phyloP scores from a whole-genome alignment of 2,113 vertebrate species.

The Fulmarus glacialis region DNA sequence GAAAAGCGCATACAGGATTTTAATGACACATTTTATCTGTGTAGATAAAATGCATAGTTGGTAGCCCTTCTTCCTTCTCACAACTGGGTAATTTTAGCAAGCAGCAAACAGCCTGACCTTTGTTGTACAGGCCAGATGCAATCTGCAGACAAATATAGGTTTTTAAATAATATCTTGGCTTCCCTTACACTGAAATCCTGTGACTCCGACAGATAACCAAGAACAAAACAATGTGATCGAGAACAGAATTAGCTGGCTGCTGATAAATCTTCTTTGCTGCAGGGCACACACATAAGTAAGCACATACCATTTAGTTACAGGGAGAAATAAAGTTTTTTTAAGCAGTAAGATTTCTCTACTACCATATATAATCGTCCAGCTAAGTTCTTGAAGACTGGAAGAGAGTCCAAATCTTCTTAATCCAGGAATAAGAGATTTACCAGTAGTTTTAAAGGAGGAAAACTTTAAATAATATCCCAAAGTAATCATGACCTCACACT shows the following conservation, averaged over 20 bases:
- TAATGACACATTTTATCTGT: slow-evolving; percentile 32
- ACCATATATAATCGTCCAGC: not conserved
- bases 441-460: not conserved
- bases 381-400: not conserved
- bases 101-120: slow-evolving; percentile 19
- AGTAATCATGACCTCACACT: not conserved
- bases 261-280: not conserved
- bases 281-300: not conserved
- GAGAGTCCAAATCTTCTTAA: not conserved
- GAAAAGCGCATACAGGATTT: not conserved
- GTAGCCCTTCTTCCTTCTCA: slow-evolving; percentile 6
- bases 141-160: not conserved
- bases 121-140: not conserved
- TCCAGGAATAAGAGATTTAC: not conserved
- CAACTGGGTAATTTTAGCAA: slow-evolving; percentile 41
- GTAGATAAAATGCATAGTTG: slow-evolving; percentile 19
- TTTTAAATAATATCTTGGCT: slow-evolving; percentile 42
- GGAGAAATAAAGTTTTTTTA: not conserved
- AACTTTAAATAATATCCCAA: not conserved
- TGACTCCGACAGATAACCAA: slow-evolving; percentile 30
- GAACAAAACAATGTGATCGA: not conserved
- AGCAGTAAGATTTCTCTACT: not conserved
- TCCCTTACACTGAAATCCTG: not conserved
- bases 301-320: not conserved
- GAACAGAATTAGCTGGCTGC: not conserved